Percentiles rank a stretch among this genome's conserved stretches.
These are phyloP conservation scores for Poeciliopsis turrubarensis DNA, from an alignment of 2,113 vertebrate species.

Conservation along the genomic window DNA sequence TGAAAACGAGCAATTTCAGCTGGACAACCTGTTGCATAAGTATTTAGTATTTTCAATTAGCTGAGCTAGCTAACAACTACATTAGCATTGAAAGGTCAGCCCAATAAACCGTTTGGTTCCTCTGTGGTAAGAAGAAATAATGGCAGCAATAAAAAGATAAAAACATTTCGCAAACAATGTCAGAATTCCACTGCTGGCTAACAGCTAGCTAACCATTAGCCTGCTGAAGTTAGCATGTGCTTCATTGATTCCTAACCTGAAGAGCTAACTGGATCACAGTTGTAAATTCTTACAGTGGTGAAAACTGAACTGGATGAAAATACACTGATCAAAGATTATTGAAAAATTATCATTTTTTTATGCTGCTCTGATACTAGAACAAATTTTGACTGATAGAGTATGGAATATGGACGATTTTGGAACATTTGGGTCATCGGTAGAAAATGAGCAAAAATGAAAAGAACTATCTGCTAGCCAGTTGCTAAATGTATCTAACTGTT, in stretches of 20 bases:
- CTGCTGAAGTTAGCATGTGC: no score
- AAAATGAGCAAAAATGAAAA: not conserved
- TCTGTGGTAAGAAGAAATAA: not conserved
- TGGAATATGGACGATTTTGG: not conserved
- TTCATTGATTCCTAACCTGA: not conserved
- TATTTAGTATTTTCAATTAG: not conserved
- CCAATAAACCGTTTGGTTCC: not conserved
- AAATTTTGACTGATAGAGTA: not conserved
- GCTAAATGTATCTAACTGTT: no score
- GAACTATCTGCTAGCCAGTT: not conserved
- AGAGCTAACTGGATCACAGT: not conserved
- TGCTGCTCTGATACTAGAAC: not conserved
- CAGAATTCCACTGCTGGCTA: no score
- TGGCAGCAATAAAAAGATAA: not conserved
- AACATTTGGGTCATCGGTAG: not conserved
- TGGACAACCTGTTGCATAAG: not conserved
- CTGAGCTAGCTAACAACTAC: not conserved
- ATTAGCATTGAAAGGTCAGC: not conserved
- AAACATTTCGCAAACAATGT: not conserved
- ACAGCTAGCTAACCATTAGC: no score
- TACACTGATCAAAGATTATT: not conserved
- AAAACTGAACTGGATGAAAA: not conserved
- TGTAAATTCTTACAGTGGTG: not conserved
- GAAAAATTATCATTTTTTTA: not conserved
- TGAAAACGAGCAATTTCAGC: not conserved